phyloP scores from a whole-genome alignment of 2,888 invertebrate genomes.

The Coremacera marginata region DNA sequence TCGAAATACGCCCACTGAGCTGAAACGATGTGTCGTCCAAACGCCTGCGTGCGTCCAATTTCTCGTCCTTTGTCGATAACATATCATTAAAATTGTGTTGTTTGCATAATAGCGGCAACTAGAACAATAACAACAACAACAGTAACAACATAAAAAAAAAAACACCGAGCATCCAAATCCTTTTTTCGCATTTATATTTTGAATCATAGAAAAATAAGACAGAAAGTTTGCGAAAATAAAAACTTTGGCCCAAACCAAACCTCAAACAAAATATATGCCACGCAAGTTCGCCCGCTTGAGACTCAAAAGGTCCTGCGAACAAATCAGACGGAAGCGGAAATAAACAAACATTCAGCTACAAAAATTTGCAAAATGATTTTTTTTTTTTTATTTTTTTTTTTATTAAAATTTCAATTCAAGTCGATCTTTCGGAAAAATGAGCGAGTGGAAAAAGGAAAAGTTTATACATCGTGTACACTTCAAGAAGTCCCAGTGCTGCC shows the following conservation, averaged over 20 bases:
- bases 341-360: constrained; percentile 42
- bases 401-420: constrained; percentile 23
- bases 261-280: constrained; percentile 23
- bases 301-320: constrained; percentile 22
- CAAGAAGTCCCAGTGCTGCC: constrained; percentile 4
- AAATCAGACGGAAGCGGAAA: constrained; percentile 56
- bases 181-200: constrained; percentile 35
- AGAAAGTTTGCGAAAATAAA: constrained; percentile 35
- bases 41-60: constrained; percentile 38
- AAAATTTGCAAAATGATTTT: constrained; percentile 30
- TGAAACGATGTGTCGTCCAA: constrained; percentile 15
- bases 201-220: constrained; percentile 6
- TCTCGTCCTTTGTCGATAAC: constrained; percentile 55
- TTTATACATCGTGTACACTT: neutral
- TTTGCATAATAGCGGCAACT: neutral
- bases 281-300: constrained; percentile 19
- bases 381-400: constrained; percentile 34
- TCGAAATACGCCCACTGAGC: constrained; percentile 9
- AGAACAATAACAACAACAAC: constrained; percentile 1
- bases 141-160: constrained; percentile 6
- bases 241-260: constrained; percentile 11
- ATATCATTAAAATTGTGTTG: constrained; percentile 54
- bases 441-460: neutral
- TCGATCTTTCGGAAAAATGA: constrained; percentile 10
- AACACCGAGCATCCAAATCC: constrained; percentile 41